phyloP scores from a whole-genome alignment of 2,113 vertebrate genomes.

The Brachionichthys hirsutus region DNA sequence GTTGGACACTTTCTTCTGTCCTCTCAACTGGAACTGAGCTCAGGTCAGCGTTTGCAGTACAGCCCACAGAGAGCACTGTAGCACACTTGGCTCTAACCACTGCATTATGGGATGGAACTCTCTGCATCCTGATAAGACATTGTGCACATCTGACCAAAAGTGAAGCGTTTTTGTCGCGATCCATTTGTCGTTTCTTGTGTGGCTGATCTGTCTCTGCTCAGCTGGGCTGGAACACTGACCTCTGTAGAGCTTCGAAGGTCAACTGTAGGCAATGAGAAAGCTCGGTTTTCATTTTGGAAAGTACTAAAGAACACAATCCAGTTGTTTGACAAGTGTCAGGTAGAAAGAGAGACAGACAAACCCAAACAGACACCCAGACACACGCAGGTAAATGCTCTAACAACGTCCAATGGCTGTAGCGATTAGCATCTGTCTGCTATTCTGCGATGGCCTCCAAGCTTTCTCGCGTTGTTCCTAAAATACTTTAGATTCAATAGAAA shows the following conservation, averaged over 20 bases:
- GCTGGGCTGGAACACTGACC: conserved; percentile 67
- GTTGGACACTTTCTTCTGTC: conserved; percentile 39
- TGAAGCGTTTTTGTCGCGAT: background rate
- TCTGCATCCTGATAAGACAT: background rate
- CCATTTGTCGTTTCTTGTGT: too few relatives aligned
- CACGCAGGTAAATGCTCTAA: conserved; percentile 30
- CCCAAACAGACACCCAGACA: conserved; percentile 1
- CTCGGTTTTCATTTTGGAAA: background rate
- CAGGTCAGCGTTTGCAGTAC: conserved; percentile 62
- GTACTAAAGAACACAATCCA: background rate
- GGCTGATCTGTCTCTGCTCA: conserved; percentile 23
- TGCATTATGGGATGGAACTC: conserved; percentile 4
- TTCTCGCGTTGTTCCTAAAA: conserved; percentile 8
- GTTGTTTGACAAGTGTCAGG: conserved; percentile 9
- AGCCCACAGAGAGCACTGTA: conserved; percentile 36
- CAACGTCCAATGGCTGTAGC: conserved; percentile 17
- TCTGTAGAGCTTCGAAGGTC: conserved; percentile 51
- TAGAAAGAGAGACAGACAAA: conserved; percentile 21
- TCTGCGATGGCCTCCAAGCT: conserved; percentile 24
- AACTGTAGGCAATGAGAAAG: conserved; percentile 19
- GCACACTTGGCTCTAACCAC: conserved; percentile 8
- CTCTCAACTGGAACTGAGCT: conserved; percentile 70
- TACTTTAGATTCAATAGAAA: background rate
- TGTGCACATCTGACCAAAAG: background rate
- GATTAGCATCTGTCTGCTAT: conserved; percentile 20